Conservation (phyloP, 2,113 vertebrate genomes). For the Phrynosoma platyrhinos region DNA sequence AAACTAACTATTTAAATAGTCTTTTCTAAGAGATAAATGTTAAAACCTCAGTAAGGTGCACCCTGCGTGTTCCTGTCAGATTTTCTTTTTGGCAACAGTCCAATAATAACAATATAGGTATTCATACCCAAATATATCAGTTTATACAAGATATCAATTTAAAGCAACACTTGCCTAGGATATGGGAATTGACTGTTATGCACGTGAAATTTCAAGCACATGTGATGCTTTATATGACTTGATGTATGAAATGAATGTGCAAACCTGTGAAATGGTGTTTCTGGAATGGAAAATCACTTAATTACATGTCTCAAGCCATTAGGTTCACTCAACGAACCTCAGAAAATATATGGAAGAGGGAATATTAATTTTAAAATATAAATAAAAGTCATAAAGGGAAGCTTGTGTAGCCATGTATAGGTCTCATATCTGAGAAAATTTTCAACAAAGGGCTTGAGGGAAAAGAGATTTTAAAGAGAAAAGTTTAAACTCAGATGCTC, state of each 20-base stretch:
- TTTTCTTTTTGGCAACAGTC: neutral
- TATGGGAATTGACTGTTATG: neutral
- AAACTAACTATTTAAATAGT: neutral
- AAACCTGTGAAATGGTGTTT: conserved; percentile 18
- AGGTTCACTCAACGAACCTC: neutral
- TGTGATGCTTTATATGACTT: neutral
- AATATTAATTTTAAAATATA: conserved; percentile 1
- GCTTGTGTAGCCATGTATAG: neutral
- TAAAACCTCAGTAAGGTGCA: neutral
- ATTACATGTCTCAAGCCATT: conserved; percentile 9
- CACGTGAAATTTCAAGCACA: neutral
- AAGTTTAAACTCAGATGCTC: neutral
- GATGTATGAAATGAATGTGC: conserved; percentile 28
- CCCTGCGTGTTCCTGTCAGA: neutral
- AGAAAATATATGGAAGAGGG: neutral
- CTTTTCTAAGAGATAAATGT: neutral
- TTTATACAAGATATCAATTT: conserved; percentile 9
- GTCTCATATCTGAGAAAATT: neutral
- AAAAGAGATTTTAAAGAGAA: neutral
- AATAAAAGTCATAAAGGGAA: neutral
- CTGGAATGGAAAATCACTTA: conserved; percentile 31
- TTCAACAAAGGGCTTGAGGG: neutral
- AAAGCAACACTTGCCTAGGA: neutral
- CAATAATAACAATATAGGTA: neutral
- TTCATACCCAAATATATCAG: neutral